phyloP scores from a whole-genome alignment of 2,888 invertebrate genomes.

The Diarsia mendica region DNA sequence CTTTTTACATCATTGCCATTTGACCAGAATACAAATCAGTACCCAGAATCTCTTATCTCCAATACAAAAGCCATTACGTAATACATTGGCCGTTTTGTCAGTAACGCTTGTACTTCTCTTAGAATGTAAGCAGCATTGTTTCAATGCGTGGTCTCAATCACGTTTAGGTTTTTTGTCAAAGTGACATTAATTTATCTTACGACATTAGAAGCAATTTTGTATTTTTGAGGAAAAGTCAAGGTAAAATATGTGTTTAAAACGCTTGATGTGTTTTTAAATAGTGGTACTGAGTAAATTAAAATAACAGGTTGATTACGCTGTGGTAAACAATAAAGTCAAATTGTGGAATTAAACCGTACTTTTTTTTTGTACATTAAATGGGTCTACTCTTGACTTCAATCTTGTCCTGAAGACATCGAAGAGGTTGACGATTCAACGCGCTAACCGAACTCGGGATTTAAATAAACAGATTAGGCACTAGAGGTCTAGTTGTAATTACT shows the following conservation, averaged over 20 bases:
- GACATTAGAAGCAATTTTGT: not conserved
- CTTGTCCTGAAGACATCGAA: too few relatives aligned
- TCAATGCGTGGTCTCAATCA: constrained; percentile 28
- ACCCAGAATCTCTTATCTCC: constrained; percentile 16
- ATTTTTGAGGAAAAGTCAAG: constrained; percentile 16
- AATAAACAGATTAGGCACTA: too few relatives aligned
- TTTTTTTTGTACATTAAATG: too few relatives aligned
- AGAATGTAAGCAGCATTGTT: constrained; percentile 43
- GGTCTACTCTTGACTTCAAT: too few relatives aligned
- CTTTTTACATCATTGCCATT: not conserved
- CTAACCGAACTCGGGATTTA: too few relatives aligned
- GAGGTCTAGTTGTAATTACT: not conserved
- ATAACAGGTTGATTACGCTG: not conserved
- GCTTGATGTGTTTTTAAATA: constrained; percentile 7
- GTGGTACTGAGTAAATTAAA: not conserved
- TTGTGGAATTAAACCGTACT: not conserved
- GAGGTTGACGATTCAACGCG: too few relatives aligned
- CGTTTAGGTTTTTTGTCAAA: not conserved
- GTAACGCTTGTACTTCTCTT: constrained; percentile 1
- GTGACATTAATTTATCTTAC: constrained; percentile 7
- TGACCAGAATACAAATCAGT: constrained; percentile 13
- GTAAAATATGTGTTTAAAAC: not conserved
- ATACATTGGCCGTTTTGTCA: constrained; percentile 37
- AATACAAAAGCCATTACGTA: constrained; percentile 34
- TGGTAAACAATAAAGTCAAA: not conserved